Conservation (phyloP, 2,113 vertebrate species). For the Pseudorasbora parva region DNA sequence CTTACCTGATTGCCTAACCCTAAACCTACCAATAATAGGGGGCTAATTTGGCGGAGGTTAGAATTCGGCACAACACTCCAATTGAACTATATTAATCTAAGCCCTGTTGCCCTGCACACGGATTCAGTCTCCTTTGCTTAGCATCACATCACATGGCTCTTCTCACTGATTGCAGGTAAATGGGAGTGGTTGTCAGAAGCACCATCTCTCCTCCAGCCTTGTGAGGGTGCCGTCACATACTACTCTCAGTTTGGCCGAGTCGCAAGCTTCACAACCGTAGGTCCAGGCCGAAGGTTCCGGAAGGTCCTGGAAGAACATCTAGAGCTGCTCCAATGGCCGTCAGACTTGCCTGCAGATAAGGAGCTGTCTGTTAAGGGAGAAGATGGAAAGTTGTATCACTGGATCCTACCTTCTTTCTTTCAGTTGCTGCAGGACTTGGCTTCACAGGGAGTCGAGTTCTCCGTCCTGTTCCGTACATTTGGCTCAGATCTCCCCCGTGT, state of each 20-base stretch:
- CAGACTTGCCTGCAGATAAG: constrained; percentile 65
- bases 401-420: constrained; percentile 89
- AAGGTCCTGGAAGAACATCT: constrained; percentile 76
- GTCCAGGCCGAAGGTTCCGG: constrained; percentile 75
- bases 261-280: constrained; percentile 72
- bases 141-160: not conserved
- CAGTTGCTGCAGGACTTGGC: constrained; percentile 79
- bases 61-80: too few species aligned
- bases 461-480: constrained; percentile 84
- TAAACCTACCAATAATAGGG: too few species aligned
- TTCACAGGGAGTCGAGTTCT: constrained; percentile 73
- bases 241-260: constrained; percentile 79
- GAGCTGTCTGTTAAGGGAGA: constrained; percentile 76
- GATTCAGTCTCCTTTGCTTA: not conserved
- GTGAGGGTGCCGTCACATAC: constrained; percentile 77
- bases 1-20: too few species aligned
- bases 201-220: constrained; percentile 79
- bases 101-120: not conserved
- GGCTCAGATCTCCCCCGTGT: constrained; percentile 80
- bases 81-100: too few species aligned
- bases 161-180: constrained; percentile 72
- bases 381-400: constrained; percentile 78
- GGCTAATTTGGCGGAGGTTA: too few species aligned
- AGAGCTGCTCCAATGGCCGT: constrained; percentile 80
- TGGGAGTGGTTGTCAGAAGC: constrained; percentile 86